Evolutionary conservation across 2,888 invertebrate genomes (phyloP).

Genomic region (Drosophila borborema): DNA sequence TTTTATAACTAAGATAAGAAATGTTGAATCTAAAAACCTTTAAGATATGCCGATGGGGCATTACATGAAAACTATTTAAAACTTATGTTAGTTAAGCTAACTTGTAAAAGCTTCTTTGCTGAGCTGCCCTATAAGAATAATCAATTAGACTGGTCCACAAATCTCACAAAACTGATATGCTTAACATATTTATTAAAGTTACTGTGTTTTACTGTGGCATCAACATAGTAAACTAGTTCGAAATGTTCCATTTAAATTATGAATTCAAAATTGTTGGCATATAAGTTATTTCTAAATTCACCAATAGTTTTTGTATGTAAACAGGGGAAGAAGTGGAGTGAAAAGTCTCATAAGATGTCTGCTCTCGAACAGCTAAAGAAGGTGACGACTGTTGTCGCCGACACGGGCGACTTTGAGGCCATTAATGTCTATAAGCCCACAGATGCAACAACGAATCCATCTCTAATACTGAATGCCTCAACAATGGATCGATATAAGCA

Average conservation of each 20-base stretch:
- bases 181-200: neutral
- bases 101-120: neutral
- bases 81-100: no score
- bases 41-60: neutral
- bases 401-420: slow-evolving; percentile 19
- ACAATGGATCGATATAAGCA: slow-evolving; percentile 95
- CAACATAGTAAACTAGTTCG: neutral
- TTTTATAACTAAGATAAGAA: no score
- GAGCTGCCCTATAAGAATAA: neutral
- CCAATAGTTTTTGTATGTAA: neutral
- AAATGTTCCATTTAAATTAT: neutral
- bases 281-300: neutral
- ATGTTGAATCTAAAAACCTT: no score
- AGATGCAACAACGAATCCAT: slow-evolving; percentile 99
- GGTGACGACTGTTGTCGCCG: slow-evolving; percentile 28
- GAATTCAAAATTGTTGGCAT: neutral
- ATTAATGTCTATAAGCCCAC: slow-evolving; percentile 88
- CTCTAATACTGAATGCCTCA: slow-evolving; percentile 96
- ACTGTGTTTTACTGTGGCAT: neutral
- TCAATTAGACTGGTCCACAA: neutral
- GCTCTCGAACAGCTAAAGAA: slow-evolving; percentile 22
- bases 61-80: neutral
- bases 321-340: neutral
- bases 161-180: neutral
- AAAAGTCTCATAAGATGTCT: slow-evolving; percentile 7